phyloP scores from a whole-genome alignment of 2,113 vertebrate species.

The Hippocampus barbouri region DNA sequence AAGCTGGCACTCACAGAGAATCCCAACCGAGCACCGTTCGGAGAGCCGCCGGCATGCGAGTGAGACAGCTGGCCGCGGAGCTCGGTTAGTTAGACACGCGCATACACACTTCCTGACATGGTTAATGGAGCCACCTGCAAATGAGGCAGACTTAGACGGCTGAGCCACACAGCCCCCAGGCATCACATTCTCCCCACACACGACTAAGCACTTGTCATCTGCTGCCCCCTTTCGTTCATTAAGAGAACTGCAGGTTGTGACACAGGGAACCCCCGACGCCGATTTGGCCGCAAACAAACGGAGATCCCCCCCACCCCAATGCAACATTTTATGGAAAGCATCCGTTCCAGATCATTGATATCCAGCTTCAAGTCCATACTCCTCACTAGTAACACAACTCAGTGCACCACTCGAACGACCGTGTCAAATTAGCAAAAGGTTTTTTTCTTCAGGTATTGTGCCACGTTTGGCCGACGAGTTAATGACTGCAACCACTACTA shows the following conservation, averaged over 20 bases:
- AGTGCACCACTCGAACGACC: background rate
- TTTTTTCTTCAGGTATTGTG: background rate
- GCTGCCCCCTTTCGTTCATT: slow-evolving; percentile 54
- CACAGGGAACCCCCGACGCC: background rate
- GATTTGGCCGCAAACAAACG: background rate
- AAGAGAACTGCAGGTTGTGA: slow-evolving; percentile 24
- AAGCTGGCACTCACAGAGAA: background rate
- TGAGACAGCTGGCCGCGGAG: slow-evolving; percentile 26
- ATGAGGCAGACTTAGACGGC: slow-evolving; percentile 44
- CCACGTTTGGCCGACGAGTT: too few species aligned
- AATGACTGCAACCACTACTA: too few species aligned
- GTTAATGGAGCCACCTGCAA: slow-evolving; percentile 47
- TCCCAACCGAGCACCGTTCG: background rate
- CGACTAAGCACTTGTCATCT: slow-evolving; percentile 2
- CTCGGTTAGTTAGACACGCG: slow-evolving; percentile 15
- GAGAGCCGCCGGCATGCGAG: background rate
- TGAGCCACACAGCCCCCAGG: slow-evolving; percentile 45
- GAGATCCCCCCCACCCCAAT: background rate
- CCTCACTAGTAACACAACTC: background rate
- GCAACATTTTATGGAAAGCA: background rate
- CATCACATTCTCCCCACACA: slow-evolving; percentile 15
- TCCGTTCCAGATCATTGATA: background rate
- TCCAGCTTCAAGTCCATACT: background rate
- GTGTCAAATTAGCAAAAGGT: background rate
- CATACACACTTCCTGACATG: slow-evolving; percentile 25